These are phyloP conservation scores for Heliconius congener DNA, from an alignment of 1,140 invertebrate genomes.

Conservation along the genomic window DNA sequence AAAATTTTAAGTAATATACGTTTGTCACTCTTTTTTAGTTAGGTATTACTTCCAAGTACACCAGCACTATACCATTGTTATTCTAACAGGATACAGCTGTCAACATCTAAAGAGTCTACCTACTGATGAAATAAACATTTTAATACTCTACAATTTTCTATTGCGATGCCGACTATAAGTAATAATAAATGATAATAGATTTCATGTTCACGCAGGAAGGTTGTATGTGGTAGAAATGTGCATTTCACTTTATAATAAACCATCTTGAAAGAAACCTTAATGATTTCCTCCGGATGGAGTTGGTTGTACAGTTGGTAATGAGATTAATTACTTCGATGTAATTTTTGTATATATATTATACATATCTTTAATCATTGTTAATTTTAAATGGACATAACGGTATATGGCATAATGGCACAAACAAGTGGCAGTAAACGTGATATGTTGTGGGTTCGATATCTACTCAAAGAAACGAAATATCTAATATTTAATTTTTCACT, in stretches of 20 bases:
- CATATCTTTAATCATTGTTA: neutral
- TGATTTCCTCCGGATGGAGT: neutral
- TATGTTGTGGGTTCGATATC: no score
- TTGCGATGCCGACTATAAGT: neutral
- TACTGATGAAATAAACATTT: constrained; percentile 60
- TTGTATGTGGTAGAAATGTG: neutral
- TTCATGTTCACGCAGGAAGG: neutral
- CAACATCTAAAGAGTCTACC: constrained; percentile 39
- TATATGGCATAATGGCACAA: neutral
- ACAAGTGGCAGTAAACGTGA: no score
- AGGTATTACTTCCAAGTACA: constrained; percentile 15
- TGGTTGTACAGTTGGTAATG: neutral
- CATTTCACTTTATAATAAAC: constrained; percentile 3
- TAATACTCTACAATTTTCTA: constrained; percentile 46
- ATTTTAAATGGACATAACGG: neutral
- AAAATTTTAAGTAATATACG: neutral
- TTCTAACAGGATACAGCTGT: constrained; percentile 59
- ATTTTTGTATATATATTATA: neutral
- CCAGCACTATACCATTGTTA: constrained; percentile 1
- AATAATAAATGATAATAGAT: neutral
- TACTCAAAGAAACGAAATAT: no score
- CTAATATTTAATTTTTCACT: no score
- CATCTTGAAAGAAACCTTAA: constrained; percentile 11
- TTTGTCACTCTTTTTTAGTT: neutral
- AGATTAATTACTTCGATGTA: neutral